These are phyloP conservation scores for Metacarcinus magister DNA, from an alignment of 2,888 invertebrate species.

Conservation along the genomic window DNA sequence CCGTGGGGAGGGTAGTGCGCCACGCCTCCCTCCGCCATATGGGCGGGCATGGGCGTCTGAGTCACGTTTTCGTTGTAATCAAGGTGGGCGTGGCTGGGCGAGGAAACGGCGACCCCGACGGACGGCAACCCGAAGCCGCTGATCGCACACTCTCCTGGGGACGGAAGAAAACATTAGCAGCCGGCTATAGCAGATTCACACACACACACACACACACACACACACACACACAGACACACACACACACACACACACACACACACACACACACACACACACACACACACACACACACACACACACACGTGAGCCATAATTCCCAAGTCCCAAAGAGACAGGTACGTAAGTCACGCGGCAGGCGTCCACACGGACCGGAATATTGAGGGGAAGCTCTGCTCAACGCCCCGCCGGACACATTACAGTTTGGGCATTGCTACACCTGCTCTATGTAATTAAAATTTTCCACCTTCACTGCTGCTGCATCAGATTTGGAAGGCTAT, in stretches of 20 bases:
- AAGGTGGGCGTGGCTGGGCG: conserved; percentile 74
- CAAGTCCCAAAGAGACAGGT: not conserved
- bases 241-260: conserved; percentile 56
- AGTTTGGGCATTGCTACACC: not conserved
- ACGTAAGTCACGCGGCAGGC: conserved; percentile 27
- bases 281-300: conserved; percentile 60
- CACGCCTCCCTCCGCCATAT: conserved; percentile 69
- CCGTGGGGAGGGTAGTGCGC: conserved; percentile 69
- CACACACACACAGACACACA: conserved; percentile 20
- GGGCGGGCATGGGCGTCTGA: conserved; percentile 71
- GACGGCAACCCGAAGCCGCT: conserved; percentile 70
- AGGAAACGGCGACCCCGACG: conserved; percentile 72
- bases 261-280: conserved; percentile 54
- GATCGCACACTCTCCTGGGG: conserved; percentile 73
- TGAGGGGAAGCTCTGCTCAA: not conserved
- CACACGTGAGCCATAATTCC: conserved; percentile 9
- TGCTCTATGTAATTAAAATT: not conserved
- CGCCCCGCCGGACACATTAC: not conserved
- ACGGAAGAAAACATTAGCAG: not conserved
- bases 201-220: not conserved
- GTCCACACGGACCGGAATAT: not conserved
- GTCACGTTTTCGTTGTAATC: conserved; percentile 77
- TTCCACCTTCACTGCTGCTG: not conserved
- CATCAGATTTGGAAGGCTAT: not conserved
- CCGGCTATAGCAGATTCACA: not conserved